Evolutionary conservation across 2,888 invertebrate genomes (phyloP), one percentile per base, ranked within the genome.

Genomic region (Chymomyza procnemis): DNA sequence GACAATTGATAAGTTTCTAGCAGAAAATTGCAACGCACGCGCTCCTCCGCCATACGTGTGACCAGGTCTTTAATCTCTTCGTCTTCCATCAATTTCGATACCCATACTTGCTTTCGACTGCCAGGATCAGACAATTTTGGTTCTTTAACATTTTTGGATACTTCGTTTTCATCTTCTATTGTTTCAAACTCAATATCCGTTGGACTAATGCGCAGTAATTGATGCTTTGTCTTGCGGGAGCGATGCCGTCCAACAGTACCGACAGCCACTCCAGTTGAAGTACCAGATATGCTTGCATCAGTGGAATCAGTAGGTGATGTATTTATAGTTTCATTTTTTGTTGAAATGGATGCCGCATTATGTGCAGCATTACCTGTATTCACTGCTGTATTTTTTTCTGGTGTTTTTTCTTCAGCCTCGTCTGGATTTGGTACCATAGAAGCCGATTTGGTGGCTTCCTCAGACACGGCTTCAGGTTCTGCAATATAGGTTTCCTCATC

Each of bases 21-120:
- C 1, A 82, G 47, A 52, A 77, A 86, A 52, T 82, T 82, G 19
- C 80, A 82, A 4, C 82, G 85, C 6, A 85, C 79, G 0, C 82
- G 77, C 30, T 82, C 87, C 4, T 30, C 73, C 1, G 82, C 87
- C 8, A 82, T 82, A 3, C 62, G 65, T 12, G 70, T 66, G 6
- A 82, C 64, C 12, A 63, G 9, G 1, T 59, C n/a, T n/a, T 77
- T 48, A 9, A 74, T 47, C 3, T 86, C 82, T 0, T 63, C 55
- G 1, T 48, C 52, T 3, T 57, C 57, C 9, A 82, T 1, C 26
- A 87, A 18, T 3, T 64, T 56, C 9, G 16, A n/a, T 41, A 81
- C 66, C 2, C 34, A 52, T 1, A 16, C 4, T 9, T 56, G 12
- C n/a, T 18, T 12, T 30, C 9, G 56, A 5, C 2, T 12, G n/a